Conservation (phyloP, 2,888 invertebrate species). For the Cantharis nigra region DNA sequence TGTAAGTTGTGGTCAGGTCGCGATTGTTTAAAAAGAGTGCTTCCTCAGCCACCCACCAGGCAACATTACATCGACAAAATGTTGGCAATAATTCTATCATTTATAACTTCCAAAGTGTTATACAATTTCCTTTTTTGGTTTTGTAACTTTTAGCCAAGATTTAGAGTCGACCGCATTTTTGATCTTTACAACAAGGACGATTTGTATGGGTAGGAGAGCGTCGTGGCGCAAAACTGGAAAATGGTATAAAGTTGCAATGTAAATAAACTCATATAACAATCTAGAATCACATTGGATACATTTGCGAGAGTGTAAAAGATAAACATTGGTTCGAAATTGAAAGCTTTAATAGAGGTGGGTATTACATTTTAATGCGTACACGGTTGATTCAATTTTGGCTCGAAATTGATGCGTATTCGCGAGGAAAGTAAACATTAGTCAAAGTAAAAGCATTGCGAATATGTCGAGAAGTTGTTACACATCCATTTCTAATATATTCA, state of each 20-base stretch:
- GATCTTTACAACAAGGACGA: slow-evolving; percentile 14
- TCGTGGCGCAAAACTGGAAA: slow-evolving; percentile 22
- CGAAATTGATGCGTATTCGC: slow-evolving; percentile 45
- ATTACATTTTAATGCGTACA: slow-evolving; percentile 53
- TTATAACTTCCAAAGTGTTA: slow-evolving; percentile 23
- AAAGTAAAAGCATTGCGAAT: slow-evolving; percentile 35
- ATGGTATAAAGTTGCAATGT: slow-evolving; percentile 41
- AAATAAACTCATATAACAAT: slow-evolving; percentile 47
- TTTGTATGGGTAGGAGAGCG: slow-evolving; percentile 7
- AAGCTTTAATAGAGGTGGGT: slow-evolving; percentile 54
- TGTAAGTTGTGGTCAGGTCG: slow-evolving; percentile 36
- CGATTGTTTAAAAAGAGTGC: slow-evolving; percentile 33
- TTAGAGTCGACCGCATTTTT: slow-evolving; percentile 38
- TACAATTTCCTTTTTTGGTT: slow-evolving; percentile 27
- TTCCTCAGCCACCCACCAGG: slow-evolving; percentile 39
- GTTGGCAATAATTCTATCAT: slow-evolving; percentile 39
- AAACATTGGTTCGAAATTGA: slow-evolving; percentile 54
- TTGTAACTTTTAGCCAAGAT: slow-evolving; percentile 26
- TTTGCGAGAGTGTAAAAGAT: slow-evolving; percentile 49
- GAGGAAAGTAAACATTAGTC: slow-evolving; percentile 46
- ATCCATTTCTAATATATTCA: slow-evolving; percentile 50
- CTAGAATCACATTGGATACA: slow-evolving; percentile 41
- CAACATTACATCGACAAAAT: slow-evolving; percentile 16
- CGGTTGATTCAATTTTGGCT: slow-evolving; percentile 53
- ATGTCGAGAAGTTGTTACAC: slow-evolving; percentile 36